Evolutionary conservation across 2,888 invertebrate genomes (phyloP).

Genomic region (Pyralis farinalis): DNA sequence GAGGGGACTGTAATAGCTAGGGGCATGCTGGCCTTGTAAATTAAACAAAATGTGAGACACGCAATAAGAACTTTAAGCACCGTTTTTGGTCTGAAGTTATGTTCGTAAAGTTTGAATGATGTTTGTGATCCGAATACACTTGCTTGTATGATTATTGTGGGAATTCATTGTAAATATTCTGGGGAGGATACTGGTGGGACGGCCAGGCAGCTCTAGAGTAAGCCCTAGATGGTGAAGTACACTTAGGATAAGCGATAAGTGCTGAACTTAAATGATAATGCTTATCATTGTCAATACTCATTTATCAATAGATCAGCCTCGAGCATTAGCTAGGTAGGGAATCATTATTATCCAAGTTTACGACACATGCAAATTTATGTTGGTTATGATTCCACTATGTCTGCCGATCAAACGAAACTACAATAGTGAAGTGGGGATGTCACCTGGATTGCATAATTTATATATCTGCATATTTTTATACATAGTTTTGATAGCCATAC

Average conservation of each 20-base stretch:
- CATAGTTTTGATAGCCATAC: conserved; percentile 42
- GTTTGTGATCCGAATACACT: conserved; percentile 49
- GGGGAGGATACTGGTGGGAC: conserved; percentile 12
- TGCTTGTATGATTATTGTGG: conserved; percentile 25
- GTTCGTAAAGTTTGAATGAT: conserved; percentile 47
- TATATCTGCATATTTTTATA: conserved; percentile 43
- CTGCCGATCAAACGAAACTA: conserved; percentile 38
- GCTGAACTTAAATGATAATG: conserved; percentile 56
- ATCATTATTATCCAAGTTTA: conserved; percentile 9
- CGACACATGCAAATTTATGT: conserved; percentile 8
- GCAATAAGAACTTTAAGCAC: conserved; percentile 38
- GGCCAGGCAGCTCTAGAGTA: conserved; percentile 21
- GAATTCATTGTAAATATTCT: conserved; percentile 20
- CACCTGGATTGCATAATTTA: conserved; percentile 19
- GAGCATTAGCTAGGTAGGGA: conserved; percentile 41
- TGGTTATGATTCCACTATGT: conserved; percentile 33
- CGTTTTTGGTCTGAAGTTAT: conserved; percentile 43
- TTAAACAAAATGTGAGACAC: conserved; percentile 32
- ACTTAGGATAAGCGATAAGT: conserved; percentile 65
- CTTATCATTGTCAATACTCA: conserved; percentile 74
- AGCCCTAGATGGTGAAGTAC: conserved; percentile 46
- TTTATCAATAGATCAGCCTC: conserved; percentile 53
- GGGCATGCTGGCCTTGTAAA: conserved; percentile 40
- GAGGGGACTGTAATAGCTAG: conserved; percentile 19
- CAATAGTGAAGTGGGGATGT: conserved; percentile 30